Base-by-base conservation (phyloP, 2,113 vertebrate genomes). In the Cardinalis cardinalis region DNA sequence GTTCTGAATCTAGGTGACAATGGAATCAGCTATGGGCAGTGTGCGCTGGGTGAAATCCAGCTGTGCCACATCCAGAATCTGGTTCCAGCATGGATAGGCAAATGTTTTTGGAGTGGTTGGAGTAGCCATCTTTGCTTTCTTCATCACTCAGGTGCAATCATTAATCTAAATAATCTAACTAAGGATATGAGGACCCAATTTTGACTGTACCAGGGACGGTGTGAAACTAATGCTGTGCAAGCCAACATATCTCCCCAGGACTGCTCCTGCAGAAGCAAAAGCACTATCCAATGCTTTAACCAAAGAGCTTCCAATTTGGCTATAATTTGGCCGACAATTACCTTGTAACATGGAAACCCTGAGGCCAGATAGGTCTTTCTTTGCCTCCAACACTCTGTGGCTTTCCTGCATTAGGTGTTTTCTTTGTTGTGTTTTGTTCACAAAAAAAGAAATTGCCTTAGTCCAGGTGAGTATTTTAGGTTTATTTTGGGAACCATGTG, bases 201-300 rank as follows among this genome's bases (percentile, higher is more conserved):
- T 58, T 58, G 28, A 36, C n/a, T 41, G 25, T 25, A 31, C 4
- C 46, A 34, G 25, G 43, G n/a, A 18, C 28, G 9, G 14, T 2
- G 3, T 31, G 64, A 41, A 76, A 28, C 1, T 1, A 32, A 26
- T 0, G 2, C 28, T 43, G 31, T 1, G 1, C 38, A 43, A 56
- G 12, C 5, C 44, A 7, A 3, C 0, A 1, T 9, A 18, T 59
- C 40, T 18, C 12, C 9, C 12, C 26, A 1, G 14, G n/a, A 16
- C 16, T 52, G n/a, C 24, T 92, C 65, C 49, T 59, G 24, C 55
- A 69, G 36, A 56, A 76, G 53, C 0, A 6, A 32, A 74, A 48
- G 14, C 41, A 65, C 41, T 79, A 20, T n/a, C 23, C 13, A 56
- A 48, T 5, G 12, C 43, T 41, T 76, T 64, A 43, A 56, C 31